Conservation (phyloP, 2,888 invertebrate species). For the Zaprionus obscuricornis region DNA sequence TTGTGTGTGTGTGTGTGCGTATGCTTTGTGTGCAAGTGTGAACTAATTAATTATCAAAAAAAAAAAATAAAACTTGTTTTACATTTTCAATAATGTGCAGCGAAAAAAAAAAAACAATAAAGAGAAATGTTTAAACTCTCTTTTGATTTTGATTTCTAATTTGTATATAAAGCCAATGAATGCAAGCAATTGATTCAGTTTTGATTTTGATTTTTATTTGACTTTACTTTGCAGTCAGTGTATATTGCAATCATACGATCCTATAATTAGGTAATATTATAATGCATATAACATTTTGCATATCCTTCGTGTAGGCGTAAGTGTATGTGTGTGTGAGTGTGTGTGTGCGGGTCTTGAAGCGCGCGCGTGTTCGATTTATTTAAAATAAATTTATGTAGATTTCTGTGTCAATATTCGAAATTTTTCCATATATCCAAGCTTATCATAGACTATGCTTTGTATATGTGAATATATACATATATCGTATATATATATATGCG, state of each 20-base stretch:
- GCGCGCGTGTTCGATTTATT: too few species aligned
- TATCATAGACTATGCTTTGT: slow-evolving; percentile 24
- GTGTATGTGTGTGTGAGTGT: slow-evolving; percentile 10
- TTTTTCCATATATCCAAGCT: slow-evolving; percentile 18
- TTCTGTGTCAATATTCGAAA: slow-evolving; percentile 4
- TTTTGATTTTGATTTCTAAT: slow-evolving; percentile 4
- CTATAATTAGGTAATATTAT: slow-evolving; percentile 31
- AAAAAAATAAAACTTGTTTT: slow-evolving; percentile 33
- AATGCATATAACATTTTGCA: too few species aligned
- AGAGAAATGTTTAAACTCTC: slow-evolving; percentile 25
- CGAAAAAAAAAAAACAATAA: slow-evolving; percentile 16
- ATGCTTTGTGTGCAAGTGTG: slow-evolving; percentile 6
- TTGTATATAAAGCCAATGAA: slow-evolving; percentile 22
- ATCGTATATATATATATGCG: background rate
- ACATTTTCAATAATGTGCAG: slow-evolving; percentile 21
- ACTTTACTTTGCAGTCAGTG: too few species aligned
- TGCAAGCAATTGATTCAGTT: slow-evolving; percentile 28
- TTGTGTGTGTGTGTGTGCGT: background rate
- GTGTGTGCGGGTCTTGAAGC: slow-evolving; percentile 8
- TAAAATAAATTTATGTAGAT: slow-evolving; percentile 8
- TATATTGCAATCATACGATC: background rate
- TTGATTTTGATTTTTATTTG: too few species aligned
- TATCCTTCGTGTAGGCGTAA: too few species aligned
- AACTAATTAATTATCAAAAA: slow-evolving; percentile 40
- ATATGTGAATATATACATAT: too few species aligned